Conservation (phyloP, 2,113 vertebrate genomes). For the Typhlomys cinereus region DNA sequence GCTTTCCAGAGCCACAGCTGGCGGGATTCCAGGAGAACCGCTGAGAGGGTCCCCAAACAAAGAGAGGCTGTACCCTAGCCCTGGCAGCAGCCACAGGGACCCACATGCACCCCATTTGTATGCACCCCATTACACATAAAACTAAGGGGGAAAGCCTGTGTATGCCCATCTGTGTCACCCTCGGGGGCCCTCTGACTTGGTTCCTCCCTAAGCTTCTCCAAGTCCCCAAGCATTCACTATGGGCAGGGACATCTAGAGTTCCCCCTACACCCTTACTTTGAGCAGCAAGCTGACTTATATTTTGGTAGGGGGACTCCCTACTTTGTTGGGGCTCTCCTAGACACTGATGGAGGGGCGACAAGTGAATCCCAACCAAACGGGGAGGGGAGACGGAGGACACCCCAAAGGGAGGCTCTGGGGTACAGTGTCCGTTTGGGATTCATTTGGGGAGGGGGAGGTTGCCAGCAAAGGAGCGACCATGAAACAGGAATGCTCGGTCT, state of each 20-base stretch:
- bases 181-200: not conserved
- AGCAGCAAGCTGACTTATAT: not conserved
- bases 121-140: not conserved
- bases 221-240: not conserved
- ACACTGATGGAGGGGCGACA: not conserved
- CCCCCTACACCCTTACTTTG: not conserved
- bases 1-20: not conserved
- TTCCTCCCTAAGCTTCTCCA: not conserved
- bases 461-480: too few species aligned
- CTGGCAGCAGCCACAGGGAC: not conserved
- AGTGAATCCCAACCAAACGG: constrained; percentile 54
- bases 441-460: not conserved
- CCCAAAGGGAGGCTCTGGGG: not conserved
- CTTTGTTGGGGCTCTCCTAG: not conserved
- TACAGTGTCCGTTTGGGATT: not conserved
- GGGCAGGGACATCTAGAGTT: not conserved
- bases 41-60: constrained; percentile 14
- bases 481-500: too few species aligned
- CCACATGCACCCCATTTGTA: not conserved
- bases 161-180: not conserved
- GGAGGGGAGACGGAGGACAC: too few species aligned
- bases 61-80: not conserved
- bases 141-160: not conserved
- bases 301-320: not conserved
- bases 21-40: too few species aligned